phyloP scores from a whole-genome alignment of 2,113 vertebrate species.

The Noctilio leporinus region DNA sequence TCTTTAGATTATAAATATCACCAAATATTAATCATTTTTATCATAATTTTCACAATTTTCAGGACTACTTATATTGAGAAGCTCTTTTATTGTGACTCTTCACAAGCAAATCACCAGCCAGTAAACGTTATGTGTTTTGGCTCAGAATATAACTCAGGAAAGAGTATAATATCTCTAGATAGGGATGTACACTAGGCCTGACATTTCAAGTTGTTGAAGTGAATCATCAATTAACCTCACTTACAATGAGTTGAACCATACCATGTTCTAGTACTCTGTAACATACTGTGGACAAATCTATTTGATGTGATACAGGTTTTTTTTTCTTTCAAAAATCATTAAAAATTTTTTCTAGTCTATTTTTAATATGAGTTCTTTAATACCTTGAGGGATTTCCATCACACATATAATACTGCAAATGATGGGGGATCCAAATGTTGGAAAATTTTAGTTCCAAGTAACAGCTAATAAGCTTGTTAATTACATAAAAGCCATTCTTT shows the following conservation, averaged over 20 bases:
- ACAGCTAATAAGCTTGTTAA: no score
- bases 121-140: slow-evolving; percentile 28
- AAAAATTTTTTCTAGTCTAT: not conserved
- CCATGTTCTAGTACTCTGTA: not conserved
- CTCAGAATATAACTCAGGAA: not conserved
- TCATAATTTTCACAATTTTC: slow-evolving; percentile 21
- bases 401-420: not conserved
- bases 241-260: not conserved
- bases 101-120: slow-evolving; percentile 53
- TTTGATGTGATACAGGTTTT: not conserved
- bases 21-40: not conserved
- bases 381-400: not conserved
- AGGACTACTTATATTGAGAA: slow-evolving; percentile 37
- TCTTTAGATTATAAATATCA: slow-evolving; percentile 26
- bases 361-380: not conserved
- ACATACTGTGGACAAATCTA: not conserved
- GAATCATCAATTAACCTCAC: slow-evolving; percentile 46
- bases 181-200: not conserved
- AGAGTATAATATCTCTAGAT: not conserved
- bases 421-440: no score
- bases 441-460: no score
- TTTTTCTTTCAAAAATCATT: not conserved
- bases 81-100: slow-evolving; percentile 36
- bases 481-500: no score
- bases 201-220: slow-evolving; percentile 41